Evolutionary conservation across 2,797 vertebrate species (phyloP), one percentile per base, ranked within the genome.

Genomic region (Cyclopterus lumpus): DNA sequence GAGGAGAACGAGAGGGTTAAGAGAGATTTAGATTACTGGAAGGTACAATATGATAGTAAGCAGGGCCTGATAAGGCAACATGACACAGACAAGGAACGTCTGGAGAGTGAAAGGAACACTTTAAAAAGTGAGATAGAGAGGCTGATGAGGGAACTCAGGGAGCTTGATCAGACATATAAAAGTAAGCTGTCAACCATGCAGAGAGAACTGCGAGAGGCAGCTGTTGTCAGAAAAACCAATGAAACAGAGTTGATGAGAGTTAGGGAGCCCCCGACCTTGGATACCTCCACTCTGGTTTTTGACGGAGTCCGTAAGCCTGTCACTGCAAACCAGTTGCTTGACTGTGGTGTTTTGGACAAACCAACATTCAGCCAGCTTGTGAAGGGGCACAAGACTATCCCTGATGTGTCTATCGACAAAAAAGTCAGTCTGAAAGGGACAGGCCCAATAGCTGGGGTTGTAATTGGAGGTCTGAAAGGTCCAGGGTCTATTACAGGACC

Each of bases 11-110:
- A 97, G 8, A 95, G 94, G 83, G 91, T 96, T 73, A 94, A 95
- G 85, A 97, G 93, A 30, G 97, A 99, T 73, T 92, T 96, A 60
- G 94, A 88, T 84, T 95, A 97, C 71, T 99, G 96, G 97, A 98
- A 97, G 86, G 95, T 93, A 24, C 96, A 97, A 40, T 95, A 88
- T 64, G 96, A 97, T 0, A 93, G 92, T 77, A 97, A 97, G 63
- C 96, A 98, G 49, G 93, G 92, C 42, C 82, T 94, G 7, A 90
- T 97, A 14, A 93, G 92, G 73, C 94, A 97, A 83, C 92, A 91
- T 30, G 94, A 96, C 26, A 92, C 92, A 0, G 96, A 97, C 46
- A 95, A 93, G 67, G 96, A 97, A 20, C 94, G 92, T 71, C 89
- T 96, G 0, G 96, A 97, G 81, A 92, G 93, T 48, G 97, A 99